Base-by-base conservation (phyloP, 2,888 invertebrate genomes). In the Protophormia terraenovae region DNA sequence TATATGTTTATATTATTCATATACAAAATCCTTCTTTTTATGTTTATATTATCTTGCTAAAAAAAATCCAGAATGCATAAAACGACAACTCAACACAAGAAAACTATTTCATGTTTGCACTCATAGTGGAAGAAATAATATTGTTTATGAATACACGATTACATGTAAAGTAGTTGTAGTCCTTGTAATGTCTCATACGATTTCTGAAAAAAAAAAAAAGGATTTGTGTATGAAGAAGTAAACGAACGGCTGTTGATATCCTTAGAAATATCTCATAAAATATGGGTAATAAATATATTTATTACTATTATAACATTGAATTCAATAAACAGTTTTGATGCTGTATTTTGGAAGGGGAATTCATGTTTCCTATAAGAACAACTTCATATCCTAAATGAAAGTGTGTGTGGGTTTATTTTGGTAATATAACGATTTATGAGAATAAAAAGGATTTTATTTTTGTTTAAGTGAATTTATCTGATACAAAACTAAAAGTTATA, bases 261-360 rank as follows among this genome's bases (percentile, higher is more conserved):
- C 86, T 82, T 72, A 0, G 8, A 12, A 72, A 35, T 19, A 45
- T 66, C 73, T 86, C 87, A 86, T 88, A 90, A 90, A 90, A 90
- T 90, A 89, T 90, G 89, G 88, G 89, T 89, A 88, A 90, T 91
- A 91, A 91, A 90, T 88, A 89, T 89, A 89, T 90, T 90, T 91
- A 90, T 90, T 90, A 83, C 83, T 58, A 16, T 58, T 64, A 71
- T 77, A 62, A 60, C 76, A 77, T 67, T 77, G 72, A 76, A 80
- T 83, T 77, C 76, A 83, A 82, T 82, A 76, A 71, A 71, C 82
- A 82, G 62, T 82, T 82, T 41, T 32, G 35, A 12, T 71, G 82
- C 14, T 45, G 41, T 29, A 62, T 32, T 29, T 29, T 32, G 0
- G 22, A n/a, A n/a, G n/a, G 19, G 38, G 22, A 67, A 53, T 64